Base-by-base conservation (phyloP, 64 coral and sea anemone species). In the Orbicella faveolata region DNA sequence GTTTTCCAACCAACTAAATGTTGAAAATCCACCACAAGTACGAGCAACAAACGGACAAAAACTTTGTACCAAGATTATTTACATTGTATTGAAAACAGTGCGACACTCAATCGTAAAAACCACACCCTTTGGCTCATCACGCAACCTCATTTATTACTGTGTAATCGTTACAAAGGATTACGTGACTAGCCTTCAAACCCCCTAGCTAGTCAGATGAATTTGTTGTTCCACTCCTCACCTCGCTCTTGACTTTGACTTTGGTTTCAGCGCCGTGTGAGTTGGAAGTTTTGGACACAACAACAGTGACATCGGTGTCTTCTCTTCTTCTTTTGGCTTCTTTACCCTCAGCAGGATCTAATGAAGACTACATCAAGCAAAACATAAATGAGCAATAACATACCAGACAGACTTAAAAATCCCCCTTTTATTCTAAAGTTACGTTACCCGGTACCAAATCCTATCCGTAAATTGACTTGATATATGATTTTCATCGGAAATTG, bases 241-340 rank as follows among this genome's bases (percentile, higher is more conserved):
- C 82, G 39, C 65, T 52, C 20, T 69, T 68, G 18, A 84, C 81
- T 12, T 85, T 85, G 19, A 68, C 20, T 85, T 85, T 85, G 17
- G 23, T 73, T n/a, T 85, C 82, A 12, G 82, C 30, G 13, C 82
- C 82, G 41, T 85, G 64, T 13, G 82, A 85, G 6, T 72, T 85
- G 19, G 82, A 73, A 14, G 64, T 52, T 41, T 85, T 85, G 20
- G 82, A 85, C n/a, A 73, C 82, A 70, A 35, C 62, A 39, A 83
- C 65, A 6, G 20, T 72, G 41, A 72, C 79, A 23, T 90, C 93
- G 16, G 77, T 75, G 81, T 98, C 96, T 76, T 98, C 96, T 88
- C 77, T 92, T 87, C 96, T 81, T 59, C 93, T 88, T 95, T 98
- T 98, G 21, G 82, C 61, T 53, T 95, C 96, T 83, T 98, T 98